Evolutionary conservation across 2,888 invertebrate genomes (phyloP), one percentile per base, ranked within the genome.

Genomic region (Lapara coniferarum): DNA sequence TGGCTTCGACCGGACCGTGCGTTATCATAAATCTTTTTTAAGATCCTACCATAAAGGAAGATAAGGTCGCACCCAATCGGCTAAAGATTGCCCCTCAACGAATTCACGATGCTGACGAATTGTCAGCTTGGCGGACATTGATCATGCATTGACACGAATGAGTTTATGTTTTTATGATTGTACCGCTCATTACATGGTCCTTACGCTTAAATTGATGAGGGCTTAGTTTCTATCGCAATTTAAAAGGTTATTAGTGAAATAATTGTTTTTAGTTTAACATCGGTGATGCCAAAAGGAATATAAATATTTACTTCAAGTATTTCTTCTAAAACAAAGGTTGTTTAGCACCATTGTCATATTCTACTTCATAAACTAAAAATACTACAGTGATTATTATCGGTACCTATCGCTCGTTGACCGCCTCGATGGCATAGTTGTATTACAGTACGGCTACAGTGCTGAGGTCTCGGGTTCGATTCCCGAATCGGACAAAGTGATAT

Each of bases 11-110:
- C 87, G 85, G 88, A 80, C 83, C 91, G 92, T 93, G 93, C 86
- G 92, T 93, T 93, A 93, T 93, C 93, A 92, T 93, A 93, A 93
- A 93, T 93, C 93, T 93, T 91, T 87, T 63, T 93, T 92, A 92
- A 93, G 93, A 92, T 93, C 90, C 87, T 79, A 86, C 90, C 91
- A 92, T 93, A 93, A 93, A 93, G 82, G 81, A 81, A 92, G 93
- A 93, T 93, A 93, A 93, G 92, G 92, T 89, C 88, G 89, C 90
- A 88, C 89, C 89, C 92, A 91, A 91, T 92, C 91, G 89, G 81
- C 87, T 86, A 84, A 89, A 88, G 91, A 90, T 92, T 90, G 88
- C 90, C 89, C 89, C 88, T 89, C 87, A 84, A 89, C 82, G 88
- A 89, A 90, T 87, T 85, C 80, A 81, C 83, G 85, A 85, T 90